These are phyloP conservation scores for Chrysoperla carnea DNA, from an alignment of 1,140 invertebrate genomes.

Conservation along the genomic window DNA sequence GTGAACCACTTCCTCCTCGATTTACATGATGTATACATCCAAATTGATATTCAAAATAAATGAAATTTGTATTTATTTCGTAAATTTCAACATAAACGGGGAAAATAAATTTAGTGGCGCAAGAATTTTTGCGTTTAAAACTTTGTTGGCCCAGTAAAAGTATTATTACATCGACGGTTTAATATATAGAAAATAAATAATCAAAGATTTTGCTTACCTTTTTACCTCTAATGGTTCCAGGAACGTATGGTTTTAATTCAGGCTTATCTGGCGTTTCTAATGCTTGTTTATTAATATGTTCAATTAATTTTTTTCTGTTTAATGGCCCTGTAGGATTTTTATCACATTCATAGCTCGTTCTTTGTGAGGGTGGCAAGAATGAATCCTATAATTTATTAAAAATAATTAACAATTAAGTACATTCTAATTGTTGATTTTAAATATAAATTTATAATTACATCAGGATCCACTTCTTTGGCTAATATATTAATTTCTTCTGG, in stretches of 20 bases:
- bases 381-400: constrained; percentile 57
- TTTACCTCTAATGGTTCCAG: constrained; percentile 78
- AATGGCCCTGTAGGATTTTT: constrained; percentile 91
- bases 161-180: no score
- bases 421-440: background rate
- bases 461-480: constrained; percentile 97
- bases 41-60: no score
- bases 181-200: no score
- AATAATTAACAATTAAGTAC: background rate
- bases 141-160: no score
- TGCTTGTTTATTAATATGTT: constrained; percentile 95
- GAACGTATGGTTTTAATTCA: constrained; percentile 82
- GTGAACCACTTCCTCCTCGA: no score
- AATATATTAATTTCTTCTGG: constrained; percentile 93
- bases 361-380: constrained; percentile 86
- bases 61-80: no score
- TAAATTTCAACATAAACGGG: no score
- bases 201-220: constrained; percentile 47
- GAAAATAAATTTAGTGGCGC: no score
- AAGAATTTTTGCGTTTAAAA: no score
- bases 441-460: constrained; percentile 53
- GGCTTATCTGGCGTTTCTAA: constrained; percentile 94
- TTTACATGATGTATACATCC: no score
- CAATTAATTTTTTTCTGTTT: constrained; percentile 89
- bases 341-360: constrained; percentile 88